Evolutionary conservation across 2,113 vertebrate genomes (phyloP).

Genomic region (Orcinus orca): DNA sequence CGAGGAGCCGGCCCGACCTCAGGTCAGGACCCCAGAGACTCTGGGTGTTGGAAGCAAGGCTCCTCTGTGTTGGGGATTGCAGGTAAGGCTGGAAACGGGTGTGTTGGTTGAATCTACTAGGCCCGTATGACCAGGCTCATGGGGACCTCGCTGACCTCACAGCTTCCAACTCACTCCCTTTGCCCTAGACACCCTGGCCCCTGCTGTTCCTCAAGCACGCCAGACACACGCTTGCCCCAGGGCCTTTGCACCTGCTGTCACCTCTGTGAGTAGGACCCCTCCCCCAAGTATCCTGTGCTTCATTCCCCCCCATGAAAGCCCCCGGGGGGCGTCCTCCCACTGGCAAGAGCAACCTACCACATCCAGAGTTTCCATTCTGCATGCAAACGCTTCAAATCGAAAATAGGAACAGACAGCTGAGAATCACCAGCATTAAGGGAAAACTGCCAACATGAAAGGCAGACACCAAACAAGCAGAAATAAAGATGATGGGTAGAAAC

Average conservation of each 20-base stretch:
- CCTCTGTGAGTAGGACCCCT: not conserved
- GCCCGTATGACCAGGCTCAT: rapidly evolving
- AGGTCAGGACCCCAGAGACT: not conserved
- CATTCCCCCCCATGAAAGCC: not conserved
- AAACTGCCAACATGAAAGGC: rapidly evolving
- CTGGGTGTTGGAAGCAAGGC: not conserved
- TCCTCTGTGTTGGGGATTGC: rapidly evolving
- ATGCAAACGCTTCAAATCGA: rapidly evolving
- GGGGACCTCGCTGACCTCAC: not conserved
- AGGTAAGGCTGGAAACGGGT: not conserved
- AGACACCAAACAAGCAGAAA: not conserved
- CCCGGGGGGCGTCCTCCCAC: rapidly evolving
- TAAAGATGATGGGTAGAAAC: rapidly evolving
- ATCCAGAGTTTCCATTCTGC: not conserved
- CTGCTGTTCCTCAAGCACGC: not conserved
- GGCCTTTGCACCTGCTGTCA: not conserved
- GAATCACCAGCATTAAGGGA: not conserved
- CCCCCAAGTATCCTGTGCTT: too few species aligned
- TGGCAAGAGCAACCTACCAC: not conserved
- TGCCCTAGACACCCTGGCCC: too few species aligned
- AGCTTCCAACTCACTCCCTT: too few species aligned
- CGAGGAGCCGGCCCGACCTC: rapidly evolving
- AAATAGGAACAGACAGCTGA: not conserved
- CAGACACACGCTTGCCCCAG: rapidly evolving
- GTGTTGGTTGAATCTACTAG: not conserved